Base-by-base conservation (phyloP, 1,140 invertebrate species). In the Metaphire vulgaris region DNA sequence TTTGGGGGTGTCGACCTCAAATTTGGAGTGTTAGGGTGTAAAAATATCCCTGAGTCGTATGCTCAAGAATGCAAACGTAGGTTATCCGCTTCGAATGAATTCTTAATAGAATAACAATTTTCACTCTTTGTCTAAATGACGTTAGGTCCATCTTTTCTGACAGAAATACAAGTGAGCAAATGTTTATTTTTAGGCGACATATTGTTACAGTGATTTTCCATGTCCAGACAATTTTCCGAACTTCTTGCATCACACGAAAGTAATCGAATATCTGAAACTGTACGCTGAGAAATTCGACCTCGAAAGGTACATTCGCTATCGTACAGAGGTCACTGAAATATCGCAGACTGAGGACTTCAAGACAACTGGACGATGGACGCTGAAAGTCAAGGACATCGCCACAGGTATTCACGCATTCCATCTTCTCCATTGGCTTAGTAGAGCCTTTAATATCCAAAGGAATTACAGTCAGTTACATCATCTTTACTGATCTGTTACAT, bases 181-280 rank as follows among this genome's bases (percentile, higher is more conserved):
- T n/a, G n/a, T n/a, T n/a, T n/a, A n/a, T 56, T 56, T 56, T 21
- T 21, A 56, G 74, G 88, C 88, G 79, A 84, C 89, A 81, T 87
- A 87, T 85, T 81, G 84, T 0, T 89, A 84, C 81, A 88, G 86
- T 41, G 88, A 89, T 80, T 89, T 86, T 76, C 88, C 88, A 0
- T 85, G 86, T 15, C 86, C 88, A 1, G 77, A 71, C n/a, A 81
- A 87, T 2, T 87, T 78, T 64, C 85, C 88, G 0, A 85, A 86
- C 77, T 87, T 85, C 74, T 85, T 88, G 87, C 87, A 86, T 78
- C 83, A 88, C 76, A 80, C 80, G 2, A 77, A 82, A 65, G 82
- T 88, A 14, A 69, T 83, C 21, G 79, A 86, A 74, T 89, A 88
- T 79, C 80, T 88, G 33, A 70, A 83, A 30, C 66, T 80, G 69